A percentile compares a stretch with the other conserved stretches of the same genome.
phyloP scores from a whole-genome alignment of 2,888 invertebrate genomes.

The Seladonia tumulorum region DNA sequence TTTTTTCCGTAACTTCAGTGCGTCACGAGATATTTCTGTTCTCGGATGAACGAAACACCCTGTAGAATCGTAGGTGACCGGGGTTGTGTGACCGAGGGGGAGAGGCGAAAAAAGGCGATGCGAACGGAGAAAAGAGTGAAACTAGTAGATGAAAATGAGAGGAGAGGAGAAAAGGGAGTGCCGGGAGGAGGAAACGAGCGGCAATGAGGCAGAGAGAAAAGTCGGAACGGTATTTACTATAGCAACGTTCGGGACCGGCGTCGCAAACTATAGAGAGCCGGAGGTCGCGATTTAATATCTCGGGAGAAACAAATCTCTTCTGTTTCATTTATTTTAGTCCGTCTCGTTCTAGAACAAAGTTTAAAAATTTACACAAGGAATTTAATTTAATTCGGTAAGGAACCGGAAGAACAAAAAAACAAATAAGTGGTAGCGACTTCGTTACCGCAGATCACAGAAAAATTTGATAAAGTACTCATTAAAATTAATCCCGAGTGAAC shows the following conservation, averaged over 20 bases:
- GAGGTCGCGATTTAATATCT: not conserved
- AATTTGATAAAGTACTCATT: too few relatives aligned
- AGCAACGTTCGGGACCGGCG: not conserved
- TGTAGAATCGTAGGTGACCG: slow-evolving; percentile 50
- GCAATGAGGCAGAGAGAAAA: slow-evolving; percentile 4
- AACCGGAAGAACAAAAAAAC: too few relatives aligned
- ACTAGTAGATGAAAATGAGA: slow-evolving; percentile 5
- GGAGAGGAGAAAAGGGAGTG: not conserved
- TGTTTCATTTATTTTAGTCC: not conserved
- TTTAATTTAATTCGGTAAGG: too few relatives aligned
- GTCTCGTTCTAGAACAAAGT: not conserved
- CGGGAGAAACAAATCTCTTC: not conserved
- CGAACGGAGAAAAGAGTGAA: not conserved
- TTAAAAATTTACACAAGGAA: not conserved
- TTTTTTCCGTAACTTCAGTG: too few relatives aligned
- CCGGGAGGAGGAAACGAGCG: not conserved
- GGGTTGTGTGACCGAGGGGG: slow-evolving; percentile 44
- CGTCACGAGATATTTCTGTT: too few relatives aligned
- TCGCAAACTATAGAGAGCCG: not conserved
- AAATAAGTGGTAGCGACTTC: too few relatives aligned
- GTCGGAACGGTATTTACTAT: not conserved
- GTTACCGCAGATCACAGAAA: too few relatives aligned
- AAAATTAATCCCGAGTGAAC: too few relatives aligned
- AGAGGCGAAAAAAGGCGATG: not conserved
- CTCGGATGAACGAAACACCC: too few relatives aligned